Evolutionary conservation across 2,113 vertebrate genomes (phyloP).

Genomic region (Corythaeola cristata): DNA sequence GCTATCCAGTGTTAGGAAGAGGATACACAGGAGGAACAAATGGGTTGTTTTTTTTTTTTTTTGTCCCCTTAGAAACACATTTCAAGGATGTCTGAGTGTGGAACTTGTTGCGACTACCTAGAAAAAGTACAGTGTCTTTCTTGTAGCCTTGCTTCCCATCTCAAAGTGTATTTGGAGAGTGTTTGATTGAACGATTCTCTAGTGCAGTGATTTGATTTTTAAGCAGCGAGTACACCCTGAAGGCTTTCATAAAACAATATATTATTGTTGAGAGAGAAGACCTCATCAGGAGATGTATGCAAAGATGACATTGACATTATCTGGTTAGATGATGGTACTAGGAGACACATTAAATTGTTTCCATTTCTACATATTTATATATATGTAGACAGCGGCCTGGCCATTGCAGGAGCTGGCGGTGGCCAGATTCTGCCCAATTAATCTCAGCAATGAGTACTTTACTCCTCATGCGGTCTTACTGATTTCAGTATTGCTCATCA

Average conservation of each 20-base stretch:
- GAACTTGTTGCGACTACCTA: neutral
- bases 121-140: neutral
- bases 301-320: neutral
- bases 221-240: neutral
- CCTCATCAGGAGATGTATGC: neutral
- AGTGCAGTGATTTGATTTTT: neutral
- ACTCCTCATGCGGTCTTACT: neutral
- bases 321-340: neutral
- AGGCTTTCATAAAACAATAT: neutral
- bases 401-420: neutral
- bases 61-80: neutral
- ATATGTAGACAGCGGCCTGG: neutral
- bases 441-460: neutral
- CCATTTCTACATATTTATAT: neutral
- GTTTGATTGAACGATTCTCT: neutral
- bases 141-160: neutral
- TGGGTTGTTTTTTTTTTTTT: too few species aligned
- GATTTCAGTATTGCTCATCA: constrained; percentile 37
- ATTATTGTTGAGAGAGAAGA: neutral
- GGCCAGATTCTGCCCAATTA: constrained; percentile 42
- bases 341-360: neutral
- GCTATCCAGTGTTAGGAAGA: neutral
- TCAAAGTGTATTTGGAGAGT: neutral
- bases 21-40: neutral
- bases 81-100: neutral